Percentiles rank a stretch among this genome's conserved stretches.
Evolutionary conservation across 2,113 vertebrate genomes (phyloP).

Genomic region (Amphiprion percula): DNA sequence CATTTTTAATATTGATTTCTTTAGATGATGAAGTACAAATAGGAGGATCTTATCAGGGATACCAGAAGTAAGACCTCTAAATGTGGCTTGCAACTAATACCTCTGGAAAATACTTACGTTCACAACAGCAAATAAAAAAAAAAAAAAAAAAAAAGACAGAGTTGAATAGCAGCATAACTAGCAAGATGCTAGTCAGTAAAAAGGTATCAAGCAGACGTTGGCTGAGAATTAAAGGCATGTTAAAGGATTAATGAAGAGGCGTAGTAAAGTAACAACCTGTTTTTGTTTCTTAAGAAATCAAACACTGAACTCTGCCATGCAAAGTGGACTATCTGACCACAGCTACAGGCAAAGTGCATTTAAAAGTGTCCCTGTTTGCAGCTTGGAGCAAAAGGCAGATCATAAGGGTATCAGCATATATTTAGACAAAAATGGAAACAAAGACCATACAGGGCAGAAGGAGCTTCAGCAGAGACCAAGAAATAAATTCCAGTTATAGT

Average conservation of each 20-base stretch:
- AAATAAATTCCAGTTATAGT: background rate
- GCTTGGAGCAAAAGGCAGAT: background rate
- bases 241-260: too few relatives aligned
- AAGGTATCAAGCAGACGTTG: too few relatives aligned
- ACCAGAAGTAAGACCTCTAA: constrained; percentile 1
- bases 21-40: constrained; percentile 37
- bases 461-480: background rate
- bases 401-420: background rate
- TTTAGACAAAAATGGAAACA: background rate
- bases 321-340: background rate
- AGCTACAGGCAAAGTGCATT: background rate
- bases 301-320: constrained; percentile 7
- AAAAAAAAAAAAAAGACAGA: background rate
- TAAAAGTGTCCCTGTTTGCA: background rate
- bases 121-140: too few relatives aligned
- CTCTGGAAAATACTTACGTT: background rate
- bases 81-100: background rate
- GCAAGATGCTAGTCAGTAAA: too few relatives aligned
- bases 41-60: constrained; percentile 7
- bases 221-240: too few relatives aligned
- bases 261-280: too few relatives aligned
- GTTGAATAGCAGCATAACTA: background rate
- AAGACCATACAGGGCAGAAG: background rate
- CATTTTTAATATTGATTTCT: constrained; percentile 56
- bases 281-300: background rate